Percentiles rank a stretch among this genome's conserved stretches.
Conservation (phyloP, 37 sponge, comb jelly and placozoan species). For the Geodia barretti region DNA sequence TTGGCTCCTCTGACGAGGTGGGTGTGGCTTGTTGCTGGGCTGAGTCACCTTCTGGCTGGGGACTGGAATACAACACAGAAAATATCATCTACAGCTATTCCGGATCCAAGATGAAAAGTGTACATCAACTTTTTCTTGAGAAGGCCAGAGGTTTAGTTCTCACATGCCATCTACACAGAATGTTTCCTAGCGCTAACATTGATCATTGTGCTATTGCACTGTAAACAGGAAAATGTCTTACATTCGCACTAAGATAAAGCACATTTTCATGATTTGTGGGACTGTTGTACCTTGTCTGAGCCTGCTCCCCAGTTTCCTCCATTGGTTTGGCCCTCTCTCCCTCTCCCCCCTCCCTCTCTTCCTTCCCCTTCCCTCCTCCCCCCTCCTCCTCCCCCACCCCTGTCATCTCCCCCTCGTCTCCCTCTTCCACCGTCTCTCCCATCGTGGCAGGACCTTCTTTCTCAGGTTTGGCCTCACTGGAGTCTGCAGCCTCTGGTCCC, state of each 20-base stretch:
- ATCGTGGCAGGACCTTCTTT: neutral
- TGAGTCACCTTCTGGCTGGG: neutral
- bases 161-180: neutral
- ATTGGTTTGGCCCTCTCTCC: neutral
- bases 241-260: too few relatives aligned
- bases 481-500: neutral
- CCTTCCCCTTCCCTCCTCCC: neutral
- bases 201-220: too few relatives aligned
- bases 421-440: neutral
- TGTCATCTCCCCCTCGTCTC: neutral
- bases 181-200: too few relatives aligned
- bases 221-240: too few relatives aligned
- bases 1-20: neutral
- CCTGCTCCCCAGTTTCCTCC: neutral
- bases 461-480: neutral
- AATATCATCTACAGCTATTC: too few relatives aligned
- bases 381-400: conserved; percentile 3
- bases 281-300: neutral
- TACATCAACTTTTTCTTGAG: too few relatives aligned
- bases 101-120: neutral
- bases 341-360: neutral
- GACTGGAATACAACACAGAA: neutral
- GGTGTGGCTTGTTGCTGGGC: neutral
- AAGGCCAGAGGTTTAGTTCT: too few relatives aligned
- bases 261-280: too few relatives aligned